Base-by-base conservation (phyloP, 2,888 invertebrate genomes). In the Leptinotarsa juncta region DNA sequence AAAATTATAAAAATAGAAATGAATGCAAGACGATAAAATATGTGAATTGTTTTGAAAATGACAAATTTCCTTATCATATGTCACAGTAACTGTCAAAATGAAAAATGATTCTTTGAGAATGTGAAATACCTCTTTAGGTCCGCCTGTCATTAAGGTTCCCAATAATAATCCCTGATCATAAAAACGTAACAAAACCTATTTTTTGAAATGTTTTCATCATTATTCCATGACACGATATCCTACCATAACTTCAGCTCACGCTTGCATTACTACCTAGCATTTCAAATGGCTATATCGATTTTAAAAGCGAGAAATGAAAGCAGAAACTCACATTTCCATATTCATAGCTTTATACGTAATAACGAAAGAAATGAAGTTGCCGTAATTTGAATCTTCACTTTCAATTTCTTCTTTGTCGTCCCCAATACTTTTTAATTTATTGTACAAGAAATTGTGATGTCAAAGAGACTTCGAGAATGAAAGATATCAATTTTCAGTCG, bases 191-290 rank as follows among this genome's bases (percentile, higher is more conserved):
- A 2, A 62, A 62, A 62, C 10, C 15, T 42, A 23, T 57, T 20
- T 57, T 57, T 57, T 32, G 0, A 57, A 57, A 57, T 23, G 23
- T 20, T 57, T 42, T 0, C 32, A 32, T 26, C 32, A 42, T n/a
- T 57, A 57, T 57, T n/a, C n/a, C 42, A 42, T 62, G 62, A 42
- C 42, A 62, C 57, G 20, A 23, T 20, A 57, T 57, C 32, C 62
- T 32, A 12, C 20, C n/a, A 62, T n/a, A 62, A 20, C 32, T 62
- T 16, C 16, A 16, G 32, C 32, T 42, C 42, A 62, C 62, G 62
- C n/a, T 62, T 32, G 14, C 10, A 32, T 20, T 62, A 62, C 32
- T 62, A n/a, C 62, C 20, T 16, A n/a, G 18, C 26, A 62, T 62
- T 26, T 62, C 62, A 42, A 62, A 62, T 32, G 12, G 16, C n/a